These are phyloP conservation scores for Ecdyonurus torrentis DNA, from an alignment of 2,888 invertebrate species.

Conservation along the genomic window DNA sequence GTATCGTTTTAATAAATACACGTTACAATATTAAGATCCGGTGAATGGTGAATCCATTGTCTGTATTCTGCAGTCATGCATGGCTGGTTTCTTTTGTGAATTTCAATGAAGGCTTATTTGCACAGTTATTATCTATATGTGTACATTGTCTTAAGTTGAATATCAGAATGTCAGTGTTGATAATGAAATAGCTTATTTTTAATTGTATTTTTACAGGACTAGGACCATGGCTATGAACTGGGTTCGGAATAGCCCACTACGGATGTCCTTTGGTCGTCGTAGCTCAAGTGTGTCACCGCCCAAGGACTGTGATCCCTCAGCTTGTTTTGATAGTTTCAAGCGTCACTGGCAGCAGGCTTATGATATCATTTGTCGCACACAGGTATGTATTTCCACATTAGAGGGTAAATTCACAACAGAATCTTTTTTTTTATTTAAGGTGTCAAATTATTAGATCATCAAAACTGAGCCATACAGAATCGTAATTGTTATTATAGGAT, in stretches of 20 bases:
- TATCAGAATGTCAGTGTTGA: neutral
- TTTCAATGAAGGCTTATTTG: neutral
- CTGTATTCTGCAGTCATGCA: neutral
- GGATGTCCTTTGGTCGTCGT: slow-evolving; percentile 37
- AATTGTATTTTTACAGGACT: too few species aligned
- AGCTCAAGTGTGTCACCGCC: slow-evolving; percentile 47
- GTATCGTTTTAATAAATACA: too few species aligned
- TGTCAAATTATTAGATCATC: too few species aligned
- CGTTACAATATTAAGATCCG: too few species aligned
- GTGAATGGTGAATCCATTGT: too few species aligned
- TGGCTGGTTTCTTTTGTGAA: neutral
- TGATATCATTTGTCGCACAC: slow-evolving; percentile 45
- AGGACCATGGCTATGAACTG: slow-evolving; percentile 41
- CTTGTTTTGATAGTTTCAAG: slow-evolving; percentile 83
- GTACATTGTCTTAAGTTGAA: neutral
- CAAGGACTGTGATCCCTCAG: slow-evolving; percentile 63
- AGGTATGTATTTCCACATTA: too few species aligned
- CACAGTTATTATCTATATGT: neutral
- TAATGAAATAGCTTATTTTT: too few species aligned
- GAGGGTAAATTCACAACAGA: too few species aligned
- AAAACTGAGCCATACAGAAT: too few species aligned
- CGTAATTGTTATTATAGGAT: too few species aligned
- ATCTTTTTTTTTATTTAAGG: too few species aligned
- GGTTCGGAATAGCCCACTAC: slow-evolving; percentile 44
- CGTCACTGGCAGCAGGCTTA: slow-evolving; percentile 88